Base-by-base conservation (phyloP, 2,888 invertebrate species). In the Tyria jacobaeae region DNA sequence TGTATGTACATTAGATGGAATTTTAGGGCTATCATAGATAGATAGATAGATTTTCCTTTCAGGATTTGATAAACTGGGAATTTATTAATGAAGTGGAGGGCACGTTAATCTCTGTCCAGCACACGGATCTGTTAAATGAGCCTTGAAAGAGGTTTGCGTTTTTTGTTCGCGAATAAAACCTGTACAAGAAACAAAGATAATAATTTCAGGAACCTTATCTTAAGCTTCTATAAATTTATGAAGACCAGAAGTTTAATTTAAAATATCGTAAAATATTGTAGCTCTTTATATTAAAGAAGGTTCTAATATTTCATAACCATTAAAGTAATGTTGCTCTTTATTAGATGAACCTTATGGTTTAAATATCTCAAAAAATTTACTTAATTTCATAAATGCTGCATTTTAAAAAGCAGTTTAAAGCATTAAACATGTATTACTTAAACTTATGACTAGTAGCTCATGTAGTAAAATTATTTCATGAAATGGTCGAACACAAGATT, bases 81-180 rank as follows among this genome's bases (percentile, higher is more conserved):
- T 83, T 84, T 84, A 84, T 84, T 85, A 85, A 84, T 83, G 86
- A 87, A 86, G 84, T 81, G 81, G 78, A 75, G 80, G 80, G 81
- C 80, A 82, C 87, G 89, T 89, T 89, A 88, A 89, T 90, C 88
- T 86, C 85, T 89, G 89, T 87, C 89, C 81, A 71, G 80, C 71
- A 75, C 89, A 88, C 79, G 82, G 79, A 74, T 82, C 79, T 81
- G 81, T 75, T 84, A 85, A 89, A 89, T 89, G 88, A 84, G 75
- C 82, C 88, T 81, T 85, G 84, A 86, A 86, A 85, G 73, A 76
- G 78, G 75, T 60, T 14, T 59, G 54, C 35, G 59, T 66, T 81
- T 85, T 83, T 79, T 80, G 27, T 49, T 75, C 73, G 73, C 64
- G 68, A 59, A 71, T 73, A 62, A 66, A 75, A 78, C 62, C 70